A percentile compares a stretch with the other conserved stretches of the same genome.
These are phyloP conservation scores for Athene noctua DNA, from an alignment of 2,113 vertebrate species.

Conservation along the genomic window DNA sequence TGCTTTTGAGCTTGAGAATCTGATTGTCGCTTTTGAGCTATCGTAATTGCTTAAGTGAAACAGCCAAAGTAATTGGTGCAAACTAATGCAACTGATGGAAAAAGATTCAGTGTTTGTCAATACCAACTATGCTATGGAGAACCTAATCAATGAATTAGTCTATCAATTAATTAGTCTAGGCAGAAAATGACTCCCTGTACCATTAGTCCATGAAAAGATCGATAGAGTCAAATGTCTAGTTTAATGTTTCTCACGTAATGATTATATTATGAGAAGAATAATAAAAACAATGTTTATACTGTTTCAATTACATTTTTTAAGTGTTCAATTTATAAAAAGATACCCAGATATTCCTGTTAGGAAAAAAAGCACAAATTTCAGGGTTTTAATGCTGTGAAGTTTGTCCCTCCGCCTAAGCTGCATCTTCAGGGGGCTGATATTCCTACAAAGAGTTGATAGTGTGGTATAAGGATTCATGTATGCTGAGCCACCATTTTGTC, in stretches of 20 bases:
- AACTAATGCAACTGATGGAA: conserved; percentile 74
- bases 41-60: conserved; percentile 60
- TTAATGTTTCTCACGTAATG: conserved; percentile 79
- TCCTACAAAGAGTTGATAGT: not conserved
- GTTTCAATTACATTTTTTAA: conserved; percentile 35
- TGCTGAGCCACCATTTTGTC: not conserved
- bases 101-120: conserved; percentile 79
- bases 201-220: conserved; percentile 85
- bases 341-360: not conserved
- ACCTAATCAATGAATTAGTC: conserved; percentile 84
- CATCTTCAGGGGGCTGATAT: not conserved
- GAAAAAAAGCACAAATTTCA: not conserved
- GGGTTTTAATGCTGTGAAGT: not conserved
- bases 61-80: conserved; percentile 67
- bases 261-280: conserved; percentile 63
- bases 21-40: conserved; percentile 2
- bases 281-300: not conserved
- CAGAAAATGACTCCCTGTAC: conserved; percentile 86
- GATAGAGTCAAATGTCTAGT: conserved; percentile 86
- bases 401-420: not conserved
- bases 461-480: not conserved
- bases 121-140: conserved; percentile 77
- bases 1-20: not conserved
- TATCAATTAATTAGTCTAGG: conserved; percentile 85
- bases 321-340: not conserved